A percentile compares a stretch with the other conserved stretches of the same genome.
phyloP scores from a whole-genome alignment of 1,140 invertebrate species.

The Copidosoma floridanum region DNA sequence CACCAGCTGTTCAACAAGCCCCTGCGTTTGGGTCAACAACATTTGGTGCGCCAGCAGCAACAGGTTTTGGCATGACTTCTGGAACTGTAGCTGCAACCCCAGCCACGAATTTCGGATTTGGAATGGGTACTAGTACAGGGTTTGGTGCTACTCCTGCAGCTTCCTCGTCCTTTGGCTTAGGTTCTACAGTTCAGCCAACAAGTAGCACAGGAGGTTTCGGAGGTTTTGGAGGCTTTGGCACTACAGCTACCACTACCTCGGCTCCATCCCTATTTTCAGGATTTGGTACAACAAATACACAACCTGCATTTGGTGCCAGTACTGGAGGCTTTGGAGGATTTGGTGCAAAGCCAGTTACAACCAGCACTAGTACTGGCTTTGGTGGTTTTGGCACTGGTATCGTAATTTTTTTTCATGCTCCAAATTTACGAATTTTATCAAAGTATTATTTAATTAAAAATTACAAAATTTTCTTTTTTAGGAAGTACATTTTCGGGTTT shows the following conservation, averaged over 20 bases:
- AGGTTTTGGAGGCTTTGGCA: constrained; percentile 47
- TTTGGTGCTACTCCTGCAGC: constrained; percentile 39
- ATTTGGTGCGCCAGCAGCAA: constrained; percentile 34
- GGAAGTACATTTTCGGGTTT: constrained; percentile 38
- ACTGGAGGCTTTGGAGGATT: constrained; percentile 57
- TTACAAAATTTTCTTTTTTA: constrained; percentile 1
- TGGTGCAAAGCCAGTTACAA: constrained; percentile 49
- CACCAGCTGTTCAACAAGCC: constrained; percentile 33
- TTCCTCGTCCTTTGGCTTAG: constrained; percentile 53
- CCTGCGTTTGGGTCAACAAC: constrained; percentile 50
- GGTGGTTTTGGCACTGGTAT: constrained; percentile 50
- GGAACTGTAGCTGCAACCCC: constrained; percentile 36
- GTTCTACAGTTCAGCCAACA: constrained; percentile 42
- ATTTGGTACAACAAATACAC: constrained; percentile 45
- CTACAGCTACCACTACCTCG: constrained; percentile 45
- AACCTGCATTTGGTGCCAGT: constrained; percentile 56
- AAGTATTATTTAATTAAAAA: neutral
- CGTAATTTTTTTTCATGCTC: neutral
- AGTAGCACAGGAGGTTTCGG: constrained; percentile 40
- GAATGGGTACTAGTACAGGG: constrained; percentile 24
- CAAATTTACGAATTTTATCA: too few relatives aligned
- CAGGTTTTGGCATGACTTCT: constrained; percentile 40
- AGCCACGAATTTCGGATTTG: constrained; percentile 49
- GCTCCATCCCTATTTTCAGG: constrained; percentile 48
- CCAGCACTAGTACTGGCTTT: constrained; percentile 56